These are phyloP conservation scores for Artibeus lituratus DNA, from an alignment of 2,797 vertebrate genomes.

Conservation along the genomic window DNA sequence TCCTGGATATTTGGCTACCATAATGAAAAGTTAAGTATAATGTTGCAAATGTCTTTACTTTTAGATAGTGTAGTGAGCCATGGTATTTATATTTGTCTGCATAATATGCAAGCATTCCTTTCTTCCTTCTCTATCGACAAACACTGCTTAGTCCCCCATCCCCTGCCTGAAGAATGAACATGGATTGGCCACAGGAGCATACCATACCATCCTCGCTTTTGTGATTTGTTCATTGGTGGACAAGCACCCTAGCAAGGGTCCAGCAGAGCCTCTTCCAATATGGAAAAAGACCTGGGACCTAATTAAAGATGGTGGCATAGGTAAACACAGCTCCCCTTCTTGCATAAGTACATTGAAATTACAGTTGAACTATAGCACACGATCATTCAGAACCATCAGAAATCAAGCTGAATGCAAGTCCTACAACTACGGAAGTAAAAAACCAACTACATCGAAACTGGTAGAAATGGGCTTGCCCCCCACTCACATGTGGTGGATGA, in stretches of 20 bases:
- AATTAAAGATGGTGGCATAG: neutral
- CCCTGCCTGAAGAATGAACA: neutral
- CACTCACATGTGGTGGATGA: neutral
- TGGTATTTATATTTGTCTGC: neutral
- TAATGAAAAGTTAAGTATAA: slow-evolving; percentile 2
- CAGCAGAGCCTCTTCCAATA: neutral
- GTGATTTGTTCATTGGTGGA: neutral
- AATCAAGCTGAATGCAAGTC: neutral
- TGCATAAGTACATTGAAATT: neutral
- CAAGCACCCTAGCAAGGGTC: neutral
- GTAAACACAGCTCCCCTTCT: neutral
- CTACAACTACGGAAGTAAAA: neutral
- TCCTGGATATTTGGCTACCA: neutral
- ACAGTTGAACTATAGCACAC: neutral
- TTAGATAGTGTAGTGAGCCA: neutral
- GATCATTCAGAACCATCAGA: neutral
- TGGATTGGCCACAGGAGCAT: neutral
- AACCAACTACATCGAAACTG: neutral
- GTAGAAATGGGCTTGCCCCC: neutral
- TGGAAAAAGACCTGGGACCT: neutral
- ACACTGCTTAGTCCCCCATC: neutral
- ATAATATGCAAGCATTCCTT: neutral
- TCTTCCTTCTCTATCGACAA: neutral
- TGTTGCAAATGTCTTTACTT: neutral
- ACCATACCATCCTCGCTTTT: neutral